A percentile compares a stretch with the other conserved stretches of the same genome.
These are phyloP conservation scores for Achlya flavicornis DNA, from an alignment of 2,888 invertebrate species.

Conservation along the genomic window DNA sequence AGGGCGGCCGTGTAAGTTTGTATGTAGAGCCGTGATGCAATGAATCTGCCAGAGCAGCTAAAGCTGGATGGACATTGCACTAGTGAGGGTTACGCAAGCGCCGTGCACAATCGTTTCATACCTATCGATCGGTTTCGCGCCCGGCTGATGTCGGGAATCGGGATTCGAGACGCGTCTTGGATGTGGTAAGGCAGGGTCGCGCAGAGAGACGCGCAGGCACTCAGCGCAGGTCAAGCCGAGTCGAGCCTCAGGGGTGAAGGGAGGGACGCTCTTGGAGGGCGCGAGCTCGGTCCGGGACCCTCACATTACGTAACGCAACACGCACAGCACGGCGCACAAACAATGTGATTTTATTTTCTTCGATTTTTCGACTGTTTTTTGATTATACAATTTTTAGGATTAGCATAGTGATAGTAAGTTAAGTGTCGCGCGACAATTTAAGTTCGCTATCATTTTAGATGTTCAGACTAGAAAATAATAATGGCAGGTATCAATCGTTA, in stretches of 20 bases:
- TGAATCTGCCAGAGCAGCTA: conserved; percentile 62
- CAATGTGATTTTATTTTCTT: conserved; percentile 81
- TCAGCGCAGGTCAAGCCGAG: conserved; percentile 26
- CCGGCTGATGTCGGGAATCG: conserved; percentile 7
- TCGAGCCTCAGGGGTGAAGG: conserved; percentile 44
- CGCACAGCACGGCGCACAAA: conserved; percentile 84
- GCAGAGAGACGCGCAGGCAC: conserved; percentile 14
- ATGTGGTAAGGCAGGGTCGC: neutral
- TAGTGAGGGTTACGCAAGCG: conserved; percentile 40
- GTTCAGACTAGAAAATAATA: conserved; percentile 58
- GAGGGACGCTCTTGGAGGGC: conserved; percentile 51
- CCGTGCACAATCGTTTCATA: conserved; percentile 23
- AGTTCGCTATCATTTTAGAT: conserved; percentile 61
- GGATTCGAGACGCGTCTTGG: conserved; percentile 4
- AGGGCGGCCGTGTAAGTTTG: conserved; percentile 46
- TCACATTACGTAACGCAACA: conserved; percentile 81
- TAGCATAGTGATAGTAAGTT: conserved; percentile 75
- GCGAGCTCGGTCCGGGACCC: conserved; percentile 65
- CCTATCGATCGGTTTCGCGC: conserved; percentile 38
- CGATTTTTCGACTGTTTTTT: conserved; percentile 76
- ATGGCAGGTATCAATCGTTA: conserved; percentile 37
- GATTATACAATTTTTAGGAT: conserved; percentile 80
- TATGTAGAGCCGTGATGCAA: conserved; percentile 29
- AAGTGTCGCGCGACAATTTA: conserved; percentile 67
- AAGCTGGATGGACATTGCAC: conserved; percentile 36